Base-by-base conservation (phyloP, 2,888 invertebrate genomes). In the Epinotia nisella region DNA sequence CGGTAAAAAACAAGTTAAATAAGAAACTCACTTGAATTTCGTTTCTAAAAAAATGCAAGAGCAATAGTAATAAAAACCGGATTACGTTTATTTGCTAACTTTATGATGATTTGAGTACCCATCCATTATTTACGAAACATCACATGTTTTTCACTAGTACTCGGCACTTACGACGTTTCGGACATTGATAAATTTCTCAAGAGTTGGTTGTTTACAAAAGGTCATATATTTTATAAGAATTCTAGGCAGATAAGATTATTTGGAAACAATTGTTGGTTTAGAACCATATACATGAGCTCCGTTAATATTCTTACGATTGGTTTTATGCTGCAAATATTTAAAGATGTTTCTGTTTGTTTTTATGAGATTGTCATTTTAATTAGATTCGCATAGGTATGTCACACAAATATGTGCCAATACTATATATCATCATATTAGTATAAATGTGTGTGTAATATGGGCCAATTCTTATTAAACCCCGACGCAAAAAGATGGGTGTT, bases 31-130 rank as follows among this genome's bases (percentile, higher is more conserved):
- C n/a, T n/a, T 13, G n/a, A n/a, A n/a, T n/a, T 49, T n/a, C 49
- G 35, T 9, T 49, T n/a, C 5, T 45, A n/a, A 49, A 49, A 49
- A n/a, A 49, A 49, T 49, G 49, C 49, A 49, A n/a, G n/a, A 49
- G 49, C 49, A 35, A 35, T 7, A 49, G 49, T 13, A 60, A 39
- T 60, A 60, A 60, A 60, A 17, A 3, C 39, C 17, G 60, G 59
- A 60, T 60, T 60, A 60, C 60, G 60, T 39, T 60, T 60, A 60
- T 60, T 35, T 39, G 60, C 60, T 60, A 39, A 60, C 39, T 39
- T 60, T 60, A 60, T 35, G 60, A 60, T 60, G 60, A 60, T 60
- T 60, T 60, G 60, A 60, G 60, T 49, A 49, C 49, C n/a, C 49
- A n/a, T 7, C 7, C 7, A n/a, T 15, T 49, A 49, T 7, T n/a